Conservation (phyloP, 2,113 vertebrate genomes). For the Ovis canadensis region DNA sequence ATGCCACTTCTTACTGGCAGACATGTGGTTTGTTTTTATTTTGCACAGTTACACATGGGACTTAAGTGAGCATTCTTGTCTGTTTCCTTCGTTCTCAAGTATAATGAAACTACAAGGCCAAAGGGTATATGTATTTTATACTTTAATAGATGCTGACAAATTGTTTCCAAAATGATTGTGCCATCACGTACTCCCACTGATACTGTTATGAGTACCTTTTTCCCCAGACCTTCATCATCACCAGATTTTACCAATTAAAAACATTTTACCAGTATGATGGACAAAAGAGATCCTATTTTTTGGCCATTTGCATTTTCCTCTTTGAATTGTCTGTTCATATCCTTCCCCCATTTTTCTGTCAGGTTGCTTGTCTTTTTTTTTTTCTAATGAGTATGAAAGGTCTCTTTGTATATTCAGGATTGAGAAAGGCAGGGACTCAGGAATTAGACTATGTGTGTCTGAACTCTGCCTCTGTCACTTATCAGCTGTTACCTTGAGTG, state of each 20-base stretch:
- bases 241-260: neutral
- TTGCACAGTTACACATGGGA: neutral
- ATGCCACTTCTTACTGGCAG: neutral
- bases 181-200: neutral
- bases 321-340: neutral
- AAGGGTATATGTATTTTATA: neutral
- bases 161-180: neutral
- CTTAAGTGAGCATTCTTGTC: neutral
- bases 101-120: neutral
- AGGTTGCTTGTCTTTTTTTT: neutral
- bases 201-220: neutral
- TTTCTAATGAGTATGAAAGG: neutral
- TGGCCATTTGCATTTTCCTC: neutral
- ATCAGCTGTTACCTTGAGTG: neutral
- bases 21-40: neutral
- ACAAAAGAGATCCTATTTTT: neutral
- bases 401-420: neutral
- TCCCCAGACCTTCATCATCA: neutral
- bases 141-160: neutral
- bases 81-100: neutral
- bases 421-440: neutral
- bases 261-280: neutral
- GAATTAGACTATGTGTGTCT: neutral
- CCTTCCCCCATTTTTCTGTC: neutral
- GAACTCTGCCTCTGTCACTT: neutral